Base-by-base conservation (phyloP, 2,113 vertebrate genomes). In the Sinocyclocheilus maitianheensis region DNA sequence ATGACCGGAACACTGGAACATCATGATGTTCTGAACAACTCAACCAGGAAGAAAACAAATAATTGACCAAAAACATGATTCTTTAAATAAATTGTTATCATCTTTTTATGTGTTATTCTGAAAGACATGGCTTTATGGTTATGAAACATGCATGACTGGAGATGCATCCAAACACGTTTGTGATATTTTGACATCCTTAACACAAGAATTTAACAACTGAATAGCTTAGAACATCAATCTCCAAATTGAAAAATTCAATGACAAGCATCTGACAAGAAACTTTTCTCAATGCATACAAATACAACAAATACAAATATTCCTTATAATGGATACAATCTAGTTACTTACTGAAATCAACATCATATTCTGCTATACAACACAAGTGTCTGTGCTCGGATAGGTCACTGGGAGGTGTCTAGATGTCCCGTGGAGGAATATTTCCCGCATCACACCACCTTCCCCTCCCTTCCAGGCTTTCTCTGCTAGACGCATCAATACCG, bases 401-500 rank as follows among this genome's bases (percentile, higher is more conserved):
- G 40, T 81, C 60, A 84, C 18, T 89, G 85, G 18, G 9, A 75
- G 81, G 81, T 86, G 88, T 90, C 84, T 85, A 67, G 84, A 80
- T 71, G 81, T 67, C 85, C 85, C 86, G 30, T 84, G 79, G 88
- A 89, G 81, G 90, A 92, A 58, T 77, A 5, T 65, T 5, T 94
- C 90, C 65, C 1, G 24, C 86, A 90, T 92, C 91, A 10, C 89
- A 85, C 87, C 91, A 88, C 85, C 91, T 82, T 88, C 87, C 87
- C 89, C 85, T 87, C 62, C 82, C 82, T 24, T 65, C 60, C 65
- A 53, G 18, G 16, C 14, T 71, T 51, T 30, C 58, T 46, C 58
- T 20, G 7, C 62, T 91, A 89, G 90, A 91, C 84, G 91, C 92
- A 94, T 95, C 93, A 91, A 93, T 94, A 94, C 88, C 63, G 46